Evolutionary conservation across 2,797 vertebrate genomes (phyloP), one percentile per base, ranked within the genome.

Genomic region (Kryptolebias ocellatus): DNA sequence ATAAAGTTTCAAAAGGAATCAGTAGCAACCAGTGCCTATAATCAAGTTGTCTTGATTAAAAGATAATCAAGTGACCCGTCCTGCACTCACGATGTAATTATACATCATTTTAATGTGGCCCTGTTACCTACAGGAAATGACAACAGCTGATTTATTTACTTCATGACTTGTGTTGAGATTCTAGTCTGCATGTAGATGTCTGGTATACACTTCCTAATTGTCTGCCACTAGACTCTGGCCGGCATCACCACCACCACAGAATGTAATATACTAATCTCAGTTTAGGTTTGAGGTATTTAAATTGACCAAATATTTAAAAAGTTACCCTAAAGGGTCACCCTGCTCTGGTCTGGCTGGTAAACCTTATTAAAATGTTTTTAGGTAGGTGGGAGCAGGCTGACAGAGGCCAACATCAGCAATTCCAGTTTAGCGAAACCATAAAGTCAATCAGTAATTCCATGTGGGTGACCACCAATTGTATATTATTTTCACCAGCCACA

Each of bases 301-400:
- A 71, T 64, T 47, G 66, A 83, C 83, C 76, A 77, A 79, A 87
- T 82, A 70, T 79, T 72, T 51, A 14, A 73, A 67, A 81, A 91
- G 89, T 83, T 60, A 80, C 64, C 67, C 70, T 60, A 46, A 83
- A 76, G 76, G 78, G 74, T 80, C 51, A 18, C 50, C 49, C 42
- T 67, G 60, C 72, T 81, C 66, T 72, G 76, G 80, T 86, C 80
- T 87, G 83, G 65, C 83, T 81, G 74, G 83, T 87, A 67, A 83
- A 85, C 75, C 81, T 92, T 89, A 89, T 92, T 92, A 92, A 90
- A 90, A 80, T 80, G 80, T 82, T 87, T 91, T 92, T 91, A 86
- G 74, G 81, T 74, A 27, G 69, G 50, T 66, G 62, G 79, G 76
- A 67, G 78, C 61, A 53, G 56, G 70, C 64, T 60, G 70, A 39